Conservation (phyloP, 1,140 invertebrate genomes). For the Bombyx mori region DNA sequence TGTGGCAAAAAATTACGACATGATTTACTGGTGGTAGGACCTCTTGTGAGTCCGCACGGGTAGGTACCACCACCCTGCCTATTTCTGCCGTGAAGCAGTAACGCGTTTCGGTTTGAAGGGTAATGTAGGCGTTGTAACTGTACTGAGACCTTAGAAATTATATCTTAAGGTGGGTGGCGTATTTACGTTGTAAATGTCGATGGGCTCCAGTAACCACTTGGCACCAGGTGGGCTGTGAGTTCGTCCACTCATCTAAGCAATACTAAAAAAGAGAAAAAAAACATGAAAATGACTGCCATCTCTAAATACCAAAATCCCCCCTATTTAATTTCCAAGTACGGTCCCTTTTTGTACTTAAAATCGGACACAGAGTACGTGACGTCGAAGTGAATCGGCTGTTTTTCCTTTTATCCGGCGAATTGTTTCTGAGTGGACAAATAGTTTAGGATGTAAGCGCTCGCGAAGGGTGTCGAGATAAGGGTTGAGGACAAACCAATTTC, state of each 20-base stretch:
- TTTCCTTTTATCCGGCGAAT: constrained; percentile 32
- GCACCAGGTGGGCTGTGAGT: no score
- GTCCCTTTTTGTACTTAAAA: constrained; percentile 17
- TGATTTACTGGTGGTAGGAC: no score
- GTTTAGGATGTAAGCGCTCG: constrained; percentile 41
- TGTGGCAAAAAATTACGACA: no score
- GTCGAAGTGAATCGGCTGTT: constrained; percentile 34
- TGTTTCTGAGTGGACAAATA: constrained; percentile 47
- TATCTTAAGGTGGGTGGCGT: background rate
- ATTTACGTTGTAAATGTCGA: no score
- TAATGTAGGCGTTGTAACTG: no score
- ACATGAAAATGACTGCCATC: background rate
- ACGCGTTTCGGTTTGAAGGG: no score
- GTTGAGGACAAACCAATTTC: background rate
- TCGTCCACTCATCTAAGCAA: no score
- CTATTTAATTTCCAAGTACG: constrained; percentile 21
- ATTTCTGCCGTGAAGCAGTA: no score
- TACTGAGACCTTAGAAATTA: background rate
- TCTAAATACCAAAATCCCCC: constrained; percentile 2
- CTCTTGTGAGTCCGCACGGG: no score
- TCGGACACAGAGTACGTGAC: constrained; percentile 40
- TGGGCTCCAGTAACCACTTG: no score
- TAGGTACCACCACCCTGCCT: no score
- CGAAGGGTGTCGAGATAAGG: constrained; percentile 23
- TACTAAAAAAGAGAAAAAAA: background rate